Percentiles rank a stretch among this genome's conserved stretches.
These are phyloP conservation scores for Orthonychiurus folsomi DNA, from an alignment of 2,888 invertebrate species.

Conservation along the genomic window DNA sequence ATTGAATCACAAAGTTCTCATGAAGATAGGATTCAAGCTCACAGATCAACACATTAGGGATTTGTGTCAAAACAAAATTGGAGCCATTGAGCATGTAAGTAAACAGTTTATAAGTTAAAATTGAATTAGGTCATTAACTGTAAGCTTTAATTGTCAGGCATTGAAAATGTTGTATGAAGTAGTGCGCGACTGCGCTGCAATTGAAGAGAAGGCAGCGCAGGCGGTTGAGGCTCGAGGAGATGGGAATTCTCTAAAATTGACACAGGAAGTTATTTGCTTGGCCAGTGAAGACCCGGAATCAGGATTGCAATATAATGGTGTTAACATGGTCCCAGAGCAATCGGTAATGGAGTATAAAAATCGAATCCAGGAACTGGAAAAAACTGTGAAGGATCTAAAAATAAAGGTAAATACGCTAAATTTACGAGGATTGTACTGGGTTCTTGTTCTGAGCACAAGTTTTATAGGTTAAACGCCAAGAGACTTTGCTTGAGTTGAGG, in stretches of 20 bases:
- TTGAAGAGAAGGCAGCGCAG: neutral
- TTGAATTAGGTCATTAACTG: neutral
- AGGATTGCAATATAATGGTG: neutral
- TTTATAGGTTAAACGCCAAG: neutral
- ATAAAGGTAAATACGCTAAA: neutral
- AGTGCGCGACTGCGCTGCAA: neutral
- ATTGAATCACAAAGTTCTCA: neutral
- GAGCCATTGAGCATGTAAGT: neutral
- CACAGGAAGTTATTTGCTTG: neutral
- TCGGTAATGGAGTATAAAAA: neutral
- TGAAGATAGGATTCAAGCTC: neutral
- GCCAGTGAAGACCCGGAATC: neutral
- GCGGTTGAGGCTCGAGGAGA: neutral
- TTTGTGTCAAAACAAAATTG: neutral
- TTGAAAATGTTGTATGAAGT: neutral
- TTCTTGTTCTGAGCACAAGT: neutral
- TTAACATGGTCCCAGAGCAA: neutral
- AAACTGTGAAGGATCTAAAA: neutral
- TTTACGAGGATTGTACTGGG: neutral
- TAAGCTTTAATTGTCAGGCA: neutral
- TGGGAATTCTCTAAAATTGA: neutral
- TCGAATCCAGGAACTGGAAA: neutral
- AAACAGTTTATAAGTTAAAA: neutral
- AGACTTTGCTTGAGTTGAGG: neutral
- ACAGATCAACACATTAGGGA: neutral